Conservation (phyloP, 2,113 vertebrate species). For the Trachemys scripta region DNA sequence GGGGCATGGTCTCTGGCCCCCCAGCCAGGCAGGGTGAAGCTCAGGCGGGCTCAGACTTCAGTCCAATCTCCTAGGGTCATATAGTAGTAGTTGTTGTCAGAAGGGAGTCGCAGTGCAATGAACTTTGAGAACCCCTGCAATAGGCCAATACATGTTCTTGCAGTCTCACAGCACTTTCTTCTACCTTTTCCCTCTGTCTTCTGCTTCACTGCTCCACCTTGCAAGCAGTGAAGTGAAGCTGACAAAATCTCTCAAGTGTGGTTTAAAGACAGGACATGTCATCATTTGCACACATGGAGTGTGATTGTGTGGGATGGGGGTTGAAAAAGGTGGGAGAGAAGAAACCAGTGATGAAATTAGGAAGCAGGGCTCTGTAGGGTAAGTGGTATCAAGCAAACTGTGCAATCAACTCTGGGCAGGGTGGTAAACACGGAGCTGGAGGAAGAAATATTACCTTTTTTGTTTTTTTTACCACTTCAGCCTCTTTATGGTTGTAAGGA, state of each 20-base stretch:
- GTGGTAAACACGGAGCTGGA: background rate
- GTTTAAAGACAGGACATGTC: background rate
- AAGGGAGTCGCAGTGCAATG: no score
- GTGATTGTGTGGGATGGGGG: background rate
- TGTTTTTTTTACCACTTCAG: background rate
- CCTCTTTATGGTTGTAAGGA: background rate
- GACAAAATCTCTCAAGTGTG: background rate
- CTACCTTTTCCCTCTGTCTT: background rate
- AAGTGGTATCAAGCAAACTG: background rate
- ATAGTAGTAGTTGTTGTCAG: no score
- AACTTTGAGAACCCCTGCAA: no score
- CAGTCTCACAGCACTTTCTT: background rate
- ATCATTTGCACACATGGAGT: background rate
- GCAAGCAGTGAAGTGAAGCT: background rate
- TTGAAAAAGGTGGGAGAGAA: background rate
- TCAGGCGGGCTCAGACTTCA: no score
- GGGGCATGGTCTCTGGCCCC: no score
- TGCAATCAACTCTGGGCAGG: background rate
- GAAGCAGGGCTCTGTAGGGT: background rate
- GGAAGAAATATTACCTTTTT: background rate
- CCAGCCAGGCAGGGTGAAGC: no score
- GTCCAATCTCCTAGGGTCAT: no score
- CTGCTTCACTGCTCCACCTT: background rate
- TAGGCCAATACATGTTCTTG: background rate
- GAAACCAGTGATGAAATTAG: background rate